Evolutionary conservation across 2,888 invertebrate genomes (phyloP), one percentile per base, ranked within the genome.

Genomic region (Erebia aethiops): DNA sequence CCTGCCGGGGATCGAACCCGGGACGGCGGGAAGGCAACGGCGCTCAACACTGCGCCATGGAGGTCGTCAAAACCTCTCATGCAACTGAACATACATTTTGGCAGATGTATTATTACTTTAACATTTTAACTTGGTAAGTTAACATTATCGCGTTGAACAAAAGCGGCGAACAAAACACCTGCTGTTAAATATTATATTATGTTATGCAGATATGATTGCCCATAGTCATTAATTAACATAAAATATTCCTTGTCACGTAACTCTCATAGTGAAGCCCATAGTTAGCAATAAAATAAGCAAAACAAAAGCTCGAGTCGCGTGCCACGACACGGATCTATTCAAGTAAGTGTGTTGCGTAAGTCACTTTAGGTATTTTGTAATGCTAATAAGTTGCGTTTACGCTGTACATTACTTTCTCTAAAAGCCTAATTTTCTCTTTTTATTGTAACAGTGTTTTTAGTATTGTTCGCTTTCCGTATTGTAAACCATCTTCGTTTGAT

Each of bases 371-470:
- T 35, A n/a, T 1, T 84, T 87, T 80, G 80, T 78, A 81, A 86
- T 86, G 84, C 83, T 81, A 81, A 78, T 81, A 81, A 77, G 81
- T 76, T 46, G 64, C 72, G 69, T 75, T 71, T 71, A 71, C 69
- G 46, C 61, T 41, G 81, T 75, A 84, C 66, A 49, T 80, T 75
- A 85, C 89, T 90, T 90, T 90, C 90, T 81, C 86, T 75, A 69
- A 81, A 80, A 73, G 78, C 76, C 83, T 79, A 86, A 85, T 61
- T 90, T 89, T 90, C 88, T 86, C 87, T 85, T 87, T 84, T 82
- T 77, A 81, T 79, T 80, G 81, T 77, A 77, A 79, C 81, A 75
- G 13, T 13, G 13, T 13, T 46, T 11, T 46, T 46, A 11, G 46
- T 13, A 46, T 13, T 46, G 46, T 13, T 4, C 13, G 3, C 46